Evolutionary conservation across 2,888 invertebrate species (phyloP).

Genomic region (Ophion ventricosus): DNA sequence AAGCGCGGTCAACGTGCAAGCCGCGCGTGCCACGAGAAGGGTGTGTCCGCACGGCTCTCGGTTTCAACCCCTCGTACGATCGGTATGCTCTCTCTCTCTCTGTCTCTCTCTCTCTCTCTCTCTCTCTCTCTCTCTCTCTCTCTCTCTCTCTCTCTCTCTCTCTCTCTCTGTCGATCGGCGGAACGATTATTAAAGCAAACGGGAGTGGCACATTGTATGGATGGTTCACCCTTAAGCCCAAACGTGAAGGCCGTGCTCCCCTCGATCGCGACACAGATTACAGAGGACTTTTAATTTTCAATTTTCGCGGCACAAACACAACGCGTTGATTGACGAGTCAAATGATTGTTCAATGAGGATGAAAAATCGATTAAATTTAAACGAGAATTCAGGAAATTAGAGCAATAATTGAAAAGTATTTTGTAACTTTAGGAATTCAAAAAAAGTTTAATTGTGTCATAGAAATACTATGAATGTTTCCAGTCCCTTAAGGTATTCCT

Average conservation of each 20-base stretch:
- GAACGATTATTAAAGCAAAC: slow-evolving; percentile 72
- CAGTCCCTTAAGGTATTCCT: too few species aligned
- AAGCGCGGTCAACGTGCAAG: slow-evolving; percentile 48
- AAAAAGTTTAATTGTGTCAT: too few species aligned
- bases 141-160: slow-evolving; percentile 18
- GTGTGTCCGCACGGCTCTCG: slow-evolving; percentile 32
- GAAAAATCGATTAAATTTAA: neutral
- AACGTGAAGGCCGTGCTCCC: slow-evolving; percentile 1
- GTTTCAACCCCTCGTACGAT: slow-evolving; percentile 29
- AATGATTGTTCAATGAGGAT: neutral
- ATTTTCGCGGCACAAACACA: neutral
- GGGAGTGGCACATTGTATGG: slow-evolving; percentile 21
- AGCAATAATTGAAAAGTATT: neutral
- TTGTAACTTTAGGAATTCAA: neutral
- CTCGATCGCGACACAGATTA: neutral
- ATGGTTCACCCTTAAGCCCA: neutral
- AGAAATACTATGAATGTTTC: too few species aligned
- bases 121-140: slow-evolving; percentile 16
- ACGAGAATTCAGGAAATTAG: neutral
- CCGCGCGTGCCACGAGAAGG: slow-evolving; percentile 50
- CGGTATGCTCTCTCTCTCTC: slow-evolving; percentile 40
- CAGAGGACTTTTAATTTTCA: neutral
- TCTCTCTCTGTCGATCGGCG: slow-evolving; percentile 19
- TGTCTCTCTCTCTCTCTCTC: slow-evolving; percentile 16
- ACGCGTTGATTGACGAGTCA: neutral